Evolutionary conservation across 2,113 vertebrate species (phyloP).

Genomic region (Prolemur simus): DNA sequence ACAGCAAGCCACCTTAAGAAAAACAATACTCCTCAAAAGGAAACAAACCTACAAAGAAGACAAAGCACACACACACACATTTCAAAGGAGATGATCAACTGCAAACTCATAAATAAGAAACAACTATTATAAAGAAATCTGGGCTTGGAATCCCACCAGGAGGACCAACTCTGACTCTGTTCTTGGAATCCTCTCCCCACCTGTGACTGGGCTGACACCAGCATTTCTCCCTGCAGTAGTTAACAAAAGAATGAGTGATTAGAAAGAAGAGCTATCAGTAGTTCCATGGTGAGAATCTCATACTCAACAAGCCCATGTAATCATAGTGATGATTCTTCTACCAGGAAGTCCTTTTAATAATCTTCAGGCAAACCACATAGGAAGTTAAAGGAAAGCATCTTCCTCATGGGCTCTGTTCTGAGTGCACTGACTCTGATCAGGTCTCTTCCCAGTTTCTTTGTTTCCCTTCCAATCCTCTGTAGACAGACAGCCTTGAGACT

Average conservation of each 20-base stretch:
- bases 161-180: slow-evolving; percentile 5
- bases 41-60: slow-evolving; percentile 55
- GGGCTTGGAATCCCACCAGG: slow-evolving; percentile 25
- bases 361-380: not conserved
- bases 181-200: not conserved
- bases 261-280: not conserved
- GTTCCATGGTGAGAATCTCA: not conserved
- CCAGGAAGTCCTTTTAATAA: not conserved
- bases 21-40: not conserved
- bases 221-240: not conserved
- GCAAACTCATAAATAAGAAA: slow-evolving; percentile 54
- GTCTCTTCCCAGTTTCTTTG: not conserved
- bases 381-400: not conserved
- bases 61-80: not conserved
- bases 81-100: slow-evolving; percentile 54
- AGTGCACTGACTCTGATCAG: not conserved
- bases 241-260: not conserved
- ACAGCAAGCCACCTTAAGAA: slow-evolving; percentile 26
- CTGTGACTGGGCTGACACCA: not conserved
- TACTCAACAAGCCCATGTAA: not conserved
- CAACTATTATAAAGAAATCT: slow-evolving; percentile 5
- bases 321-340: not conserved
- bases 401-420: not conserved
- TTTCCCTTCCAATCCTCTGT: not conserved
- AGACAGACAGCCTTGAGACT: not conserved